A percentile compares a stretch with the other conserved stretches of the same genome.
These are phyloP conservation scores for Meriones unguiculatus DNA, from an alignment of 2,113 vertebrate genomes.

Conservation along the genomic window DNA sequence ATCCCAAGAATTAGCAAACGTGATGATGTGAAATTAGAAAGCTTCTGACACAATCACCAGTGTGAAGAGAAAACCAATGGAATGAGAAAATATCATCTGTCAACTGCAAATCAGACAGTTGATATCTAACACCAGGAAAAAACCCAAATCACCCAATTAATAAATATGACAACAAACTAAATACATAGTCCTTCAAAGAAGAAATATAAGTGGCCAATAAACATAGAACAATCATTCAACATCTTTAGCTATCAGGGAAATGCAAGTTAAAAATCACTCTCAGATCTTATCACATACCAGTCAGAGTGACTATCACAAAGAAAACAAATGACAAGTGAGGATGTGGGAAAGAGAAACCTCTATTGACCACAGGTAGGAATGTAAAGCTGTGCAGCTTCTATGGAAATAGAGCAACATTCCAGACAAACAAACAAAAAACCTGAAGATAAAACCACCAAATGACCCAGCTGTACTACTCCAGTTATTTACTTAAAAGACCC, in stretches of 20 bases:
- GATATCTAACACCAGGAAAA: background rate
- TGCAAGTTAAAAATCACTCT: background rate
- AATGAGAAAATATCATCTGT: too few relatives aligned
- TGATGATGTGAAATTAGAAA: background rate
- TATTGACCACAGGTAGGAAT: too few relatives aligned
- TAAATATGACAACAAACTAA: background rate
- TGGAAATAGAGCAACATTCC: background rate
- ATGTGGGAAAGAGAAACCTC: too few relatives aligned
- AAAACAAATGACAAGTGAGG: background rate
- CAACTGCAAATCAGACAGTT: background rate
- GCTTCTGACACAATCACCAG: background rate
- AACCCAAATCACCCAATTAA: background rate
- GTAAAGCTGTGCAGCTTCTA: background rate
- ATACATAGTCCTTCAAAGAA: background rate
- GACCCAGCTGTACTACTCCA: background rate
- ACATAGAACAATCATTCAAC: background rate
- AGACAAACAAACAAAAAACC: background rate
- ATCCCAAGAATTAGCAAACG: background rate
- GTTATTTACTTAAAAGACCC: background rate
- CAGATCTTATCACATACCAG: too few relatives aligned
- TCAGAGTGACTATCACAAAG: background rate
- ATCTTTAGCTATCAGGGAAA: background rate
- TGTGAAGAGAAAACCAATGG: background rate
- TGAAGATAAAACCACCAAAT: background rate
- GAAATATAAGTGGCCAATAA: background rate